Base-by-base conservation (phyloP, 1,140 invertebrate species). In the Melipona quadrifasciata region DNA sequence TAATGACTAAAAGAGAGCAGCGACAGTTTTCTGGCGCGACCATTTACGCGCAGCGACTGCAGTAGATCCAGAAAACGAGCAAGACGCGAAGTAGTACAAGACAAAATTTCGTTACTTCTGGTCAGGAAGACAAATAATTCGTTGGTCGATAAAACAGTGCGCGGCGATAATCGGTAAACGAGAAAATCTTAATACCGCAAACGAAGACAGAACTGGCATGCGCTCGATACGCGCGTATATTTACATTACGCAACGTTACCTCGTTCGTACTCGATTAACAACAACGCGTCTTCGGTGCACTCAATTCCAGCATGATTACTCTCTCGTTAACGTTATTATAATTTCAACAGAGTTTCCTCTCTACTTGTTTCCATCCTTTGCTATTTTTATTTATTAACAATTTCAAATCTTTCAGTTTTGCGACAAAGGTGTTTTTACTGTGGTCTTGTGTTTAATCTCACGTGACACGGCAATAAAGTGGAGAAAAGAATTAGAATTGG, bases 121-220 rank as follows among this genome's bases (percentile, higher is more conserved):
- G 57, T 39, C 39, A 64, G 34, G 55, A 72, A 72, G 39, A 67
- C 14, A 57, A 31, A 65, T 75, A 55, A 82, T 74, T 82, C 34
- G n/a, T 1, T 8, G 12, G 39, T 19, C n/a, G n/a, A n/a, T n/a
- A n/a, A n/a, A n/a, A n/a, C 68, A 51, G 51, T 47, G 58, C 2
- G 53, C 6, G 24, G 24, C 24, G 67, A 80, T 71, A 72, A 80
- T 57, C 34, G 47, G 17, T 3, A 21, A 70, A 70, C 51, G 51
- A 39, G 31, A 34, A 68, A 79, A 16, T 74, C 19, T 17, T n/a
- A n/a, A n/a, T n/a, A 21, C 16, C 34, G 61, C 77, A 70, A 74
- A 80, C 51, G 53, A 70, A 80, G 70, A 79, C 70, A 70, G 58
- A 79, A 79, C n/a, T 65, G 77, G 21, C n/a, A 53, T 68, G 58